Base-by-base conservation (phyloP, 2,113 vertebrate genomes). In the Silurus asotus region DNA sequence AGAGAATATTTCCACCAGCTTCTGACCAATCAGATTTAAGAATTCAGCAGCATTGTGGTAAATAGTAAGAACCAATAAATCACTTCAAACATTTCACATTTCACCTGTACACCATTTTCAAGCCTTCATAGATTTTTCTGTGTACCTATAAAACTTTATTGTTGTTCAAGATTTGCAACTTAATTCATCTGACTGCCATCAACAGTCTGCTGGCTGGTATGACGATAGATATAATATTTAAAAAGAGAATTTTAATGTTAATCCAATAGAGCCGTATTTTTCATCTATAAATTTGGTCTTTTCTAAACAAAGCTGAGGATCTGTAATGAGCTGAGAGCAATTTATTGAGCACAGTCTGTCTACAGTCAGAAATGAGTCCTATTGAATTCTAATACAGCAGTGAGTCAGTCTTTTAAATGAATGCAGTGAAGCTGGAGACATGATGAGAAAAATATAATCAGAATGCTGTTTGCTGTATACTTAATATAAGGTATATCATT, bases 231-330 rank as follows among this genome's bases (percentile, higher is more conserved):
- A 65, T 84, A 23, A 58, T 86, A 11, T 56, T 75, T 19, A 10
- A 37, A 37, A 37, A 37, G 37, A 25, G 79, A 51, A 48, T 59
- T 1, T 48, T 81, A 70, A 53, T 53, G 61, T 70, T 78, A 86
- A 64, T 17, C 15, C 51, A 65, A 69, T 80, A 80, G 48, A 65
- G 55, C 53, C 81, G 58, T 20, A 67, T 87, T 85, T 53, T 80
- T 67, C 45, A 69, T 55, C 67, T 87, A 19, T 25, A 58, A 51
- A 58, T 69, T 81, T 75, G 84, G 0, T 78, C 37, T 82, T 61
- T 80, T 67, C 84, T 69, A 56, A 48, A 49, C 84, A 83, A 37
- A 55, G 17, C 8, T 7, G 62, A 48, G 11, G 25, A 79, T 70
- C 84, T 48, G 62, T 55, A 48, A 13, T 69, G 84, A 85, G 76